Evolutionary conservation across 2,888 invertebrate species (phyloP).

Genomic region (Drosophila rellima): DNA sequence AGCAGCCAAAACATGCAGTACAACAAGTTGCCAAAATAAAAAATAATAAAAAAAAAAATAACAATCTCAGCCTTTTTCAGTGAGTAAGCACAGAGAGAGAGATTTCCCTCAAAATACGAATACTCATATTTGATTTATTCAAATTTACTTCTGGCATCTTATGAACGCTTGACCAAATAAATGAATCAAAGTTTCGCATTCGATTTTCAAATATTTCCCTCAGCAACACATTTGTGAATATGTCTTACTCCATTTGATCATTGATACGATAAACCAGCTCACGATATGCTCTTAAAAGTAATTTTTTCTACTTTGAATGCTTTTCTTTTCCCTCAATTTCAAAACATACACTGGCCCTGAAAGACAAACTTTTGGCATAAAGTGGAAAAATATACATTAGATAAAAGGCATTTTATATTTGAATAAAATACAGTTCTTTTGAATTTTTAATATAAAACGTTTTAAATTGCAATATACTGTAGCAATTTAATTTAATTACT

Average conservation of each 20-base stretch:
- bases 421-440: background rate
- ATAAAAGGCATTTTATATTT: background rate
- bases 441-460: no score
- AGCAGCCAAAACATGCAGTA: no score
- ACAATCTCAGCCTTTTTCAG: no score
- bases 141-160: background rate
- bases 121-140: background rate
- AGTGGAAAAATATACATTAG: no score
- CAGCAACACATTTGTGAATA: slow-evolving; percentile 4
- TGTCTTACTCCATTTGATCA: background rate
- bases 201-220: background rate
- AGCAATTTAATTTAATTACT: background rate
- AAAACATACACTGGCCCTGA: background rate
- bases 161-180: slow-evolving; percentile 1
- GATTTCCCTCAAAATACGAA: background rate
- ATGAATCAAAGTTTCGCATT: background rate
- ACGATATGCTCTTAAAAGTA: background rate
- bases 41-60: background rate
- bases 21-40: no score
- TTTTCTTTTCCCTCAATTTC: background rate
- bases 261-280: slow-evolving; percentile 3
- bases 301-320: background rate
- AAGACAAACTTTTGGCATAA: no score
- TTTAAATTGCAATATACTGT: background rate
- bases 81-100: background rate